Evolutionary conservation across 2,113 vertebrate genomes (phyloP).

Genomic region (Pseudopodoces humilis): DNA sequence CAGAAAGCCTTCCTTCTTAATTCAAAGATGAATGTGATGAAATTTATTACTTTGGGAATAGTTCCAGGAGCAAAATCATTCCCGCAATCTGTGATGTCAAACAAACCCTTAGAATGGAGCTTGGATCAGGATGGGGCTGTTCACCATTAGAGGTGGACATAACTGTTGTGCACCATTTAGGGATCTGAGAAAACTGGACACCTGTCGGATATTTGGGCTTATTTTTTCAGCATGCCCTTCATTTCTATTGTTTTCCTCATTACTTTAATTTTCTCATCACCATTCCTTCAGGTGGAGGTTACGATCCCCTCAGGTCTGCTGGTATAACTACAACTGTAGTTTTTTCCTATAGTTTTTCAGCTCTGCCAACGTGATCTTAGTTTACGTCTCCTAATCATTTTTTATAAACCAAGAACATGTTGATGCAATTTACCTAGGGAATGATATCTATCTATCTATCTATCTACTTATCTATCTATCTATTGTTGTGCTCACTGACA

Average conservation of each 20-base stretch:
- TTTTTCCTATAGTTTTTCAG: not conserved
- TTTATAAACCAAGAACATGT: not conserved
- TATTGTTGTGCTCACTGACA: not conserved
- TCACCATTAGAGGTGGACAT: not conserved
- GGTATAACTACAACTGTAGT: not conserved
- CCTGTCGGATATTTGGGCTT: fast-evolving
- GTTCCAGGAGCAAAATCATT: not conserved
- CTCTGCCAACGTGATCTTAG: not conserved
- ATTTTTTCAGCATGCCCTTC: not conserved
- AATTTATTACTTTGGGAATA: not conserved
- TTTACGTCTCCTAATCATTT: not conserved
- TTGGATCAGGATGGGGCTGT: not conserved
- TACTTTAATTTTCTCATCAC: not conserved
- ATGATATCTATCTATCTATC: not conserved
- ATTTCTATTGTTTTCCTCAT: not conserved
- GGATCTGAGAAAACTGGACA: not conserved
- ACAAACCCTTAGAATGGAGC: not conserved
- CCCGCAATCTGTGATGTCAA: not conserved
- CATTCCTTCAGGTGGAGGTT: not conserved
- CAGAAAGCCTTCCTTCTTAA: not conserved
- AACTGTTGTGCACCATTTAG: not conserved
- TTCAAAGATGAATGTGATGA: not conserved
- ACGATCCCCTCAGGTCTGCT: not conserved
- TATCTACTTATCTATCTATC: too few relatives aligned
- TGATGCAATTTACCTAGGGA: not conserved